Percentiles rank a stretch among this genome's conserved stretches.
Evolutionary conservation across 2,113 vertebrate genomes (phyloP).

Genomic region (Symphodus melops): DNA sequence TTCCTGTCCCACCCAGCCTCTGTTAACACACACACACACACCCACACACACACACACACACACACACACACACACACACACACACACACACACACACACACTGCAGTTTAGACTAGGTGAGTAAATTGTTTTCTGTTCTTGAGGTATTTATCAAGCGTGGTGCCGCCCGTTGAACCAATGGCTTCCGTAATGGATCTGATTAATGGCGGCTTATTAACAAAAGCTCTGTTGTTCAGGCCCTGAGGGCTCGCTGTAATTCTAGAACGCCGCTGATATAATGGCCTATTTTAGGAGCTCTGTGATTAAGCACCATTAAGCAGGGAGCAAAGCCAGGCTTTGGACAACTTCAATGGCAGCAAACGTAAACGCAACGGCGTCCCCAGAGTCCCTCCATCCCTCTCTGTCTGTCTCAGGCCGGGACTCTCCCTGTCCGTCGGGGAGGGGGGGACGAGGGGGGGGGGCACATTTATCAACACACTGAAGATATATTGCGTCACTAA

Average conservation of each 20-base stretch:
- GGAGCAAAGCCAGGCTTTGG: constrained; percentile 70
- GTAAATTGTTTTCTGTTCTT: constrained; percentile 80
- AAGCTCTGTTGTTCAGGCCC: constrained; percentile 77
- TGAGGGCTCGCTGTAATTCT: constrained; percentile 73
- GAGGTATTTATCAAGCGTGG: constrained; percentile 78
- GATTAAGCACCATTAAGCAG: constrained; percentile 83
- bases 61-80: constrained; percentile 31
- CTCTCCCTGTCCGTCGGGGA: constrained; percentile 42
- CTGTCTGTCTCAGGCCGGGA: constrained; percentile 55
- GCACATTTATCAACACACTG: constrained; percentile 57
- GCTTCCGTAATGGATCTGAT: constrained; percentile 81
- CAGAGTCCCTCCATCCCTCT: constrained; percentile 70
- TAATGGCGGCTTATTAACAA: constrained; percentile 84
- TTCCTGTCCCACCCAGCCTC: constrained; percentile 81
- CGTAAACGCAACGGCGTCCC: constrained; percentile 74
- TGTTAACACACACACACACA: constrained; percentile 51
- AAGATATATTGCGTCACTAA: constrained; percentile 44
- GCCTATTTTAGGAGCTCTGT: constrained; percentile 79
- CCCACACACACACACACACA: constrained; percentile 2
- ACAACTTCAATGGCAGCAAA: constrained; percentile 78
- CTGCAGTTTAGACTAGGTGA: constrained; percentile 77
- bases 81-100: constrained; percentile 44
- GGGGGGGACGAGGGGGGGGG: too few relatives aligned
- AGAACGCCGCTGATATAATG: constrained; percentile 79
- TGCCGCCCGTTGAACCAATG: constrained; percentile 55